Evolutionary conservation across 1,140 invertebrate genomes (phyloP).

Genomic region (Listronotus bonariensis): DNA sequence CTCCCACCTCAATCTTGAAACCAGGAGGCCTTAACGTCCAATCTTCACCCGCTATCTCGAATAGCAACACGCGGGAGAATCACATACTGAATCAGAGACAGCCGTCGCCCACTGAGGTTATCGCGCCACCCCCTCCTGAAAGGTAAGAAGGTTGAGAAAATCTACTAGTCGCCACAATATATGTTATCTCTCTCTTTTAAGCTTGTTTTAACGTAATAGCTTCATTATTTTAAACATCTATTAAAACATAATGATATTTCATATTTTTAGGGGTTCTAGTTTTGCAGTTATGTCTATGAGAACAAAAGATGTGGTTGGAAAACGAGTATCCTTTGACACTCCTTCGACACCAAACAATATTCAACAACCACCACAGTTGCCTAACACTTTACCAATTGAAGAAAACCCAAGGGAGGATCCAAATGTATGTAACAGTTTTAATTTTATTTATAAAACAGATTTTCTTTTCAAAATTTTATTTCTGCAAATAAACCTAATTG

Average conservation of each 20-base stretch:
- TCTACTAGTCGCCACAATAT: background rate
- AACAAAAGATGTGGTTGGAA: slow-evolving; percentile 56
- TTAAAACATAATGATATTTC: background rate
- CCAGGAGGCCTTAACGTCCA: slow-evolving; percentile 36
- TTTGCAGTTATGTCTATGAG: slow-evolving; percentile 78
- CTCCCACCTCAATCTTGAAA: slow-evolving; percentile 53
- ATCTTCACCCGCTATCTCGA: slow-evolving; percentile 3
- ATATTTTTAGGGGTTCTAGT: slow-evolving; percentile 69
- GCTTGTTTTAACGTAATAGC: no score
- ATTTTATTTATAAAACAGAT: no score
- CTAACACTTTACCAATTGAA: slow-evolving; percentile 51
- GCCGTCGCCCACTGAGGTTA: slow-evolving; percentile 39
- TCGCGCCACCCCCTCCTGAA: slow-evolving; percentile 38
- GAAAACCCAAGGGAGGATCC: slow-evolving; percentile 77
- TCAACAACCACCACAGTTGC: slow-evolving; percentile 55
- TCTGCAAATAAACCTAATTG: no score
- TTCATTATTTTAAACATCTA: no score
- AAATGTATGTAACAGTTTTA: slow-evolving; percentile 68
- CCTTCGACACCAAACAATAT: slow-evolving; percentile 41
- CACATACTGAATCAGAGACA: slow-evolving; percentile 39
- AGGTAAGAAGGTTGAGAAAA: slow-evolving; percentile 6
- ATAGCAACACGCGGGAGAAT: slow-evolving; percentile 15
- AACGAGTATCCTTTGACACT: slow-evolving; percentile 55
- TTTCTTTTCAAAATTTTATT: no score
- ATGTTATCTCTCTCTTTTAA: no score